Base-by-base conservation (phyloP, 2,888 invertebrate genomes). In the Hesperia comma region DNA sequence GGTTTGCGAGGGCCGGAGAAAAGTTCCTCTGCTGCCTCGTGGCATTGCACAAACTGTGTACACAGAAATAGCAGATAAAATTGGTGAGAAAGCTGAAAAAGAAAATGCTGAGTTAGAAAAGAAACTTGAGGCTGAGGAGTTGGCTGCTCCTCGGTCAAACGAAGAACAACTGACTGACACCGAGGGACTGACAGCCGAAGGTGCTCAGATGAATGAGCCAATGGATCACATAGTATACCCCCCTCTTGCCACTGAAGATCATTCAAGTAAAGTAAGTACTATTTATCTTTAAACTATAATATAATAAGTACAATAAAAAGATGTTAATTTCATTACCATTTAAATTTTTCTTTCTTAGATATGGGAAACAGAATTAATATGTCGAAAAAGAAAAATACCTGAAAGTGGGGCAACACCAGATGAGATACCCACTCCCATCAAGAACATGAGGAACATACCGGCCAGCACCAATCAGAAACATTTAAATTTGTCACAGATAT, bases 11-110 rank as follows among this genome's bases (percentile, higher is more conserved):
- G 98, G 98, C 14, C 94, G 98, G 43, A 94, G 98, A 76, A 90
- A 95, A 69, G 95, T 97, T 76, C 98, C 98, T 2, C 90, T 98
- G 56, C 92, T 98, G 88, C 96, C 97, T 6, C 94, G 98, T 69
- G 94, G 96, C n/a, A 94, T 96, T 62, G 96, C 98, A 7, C 97
- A 97, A 80, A 97, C 98, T 6, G 96, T 96, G 46, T 96, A 97
- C 82, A 96, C 97, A 68, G 95, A 95, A 70, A 93, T 97, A 73
- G 98, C 98, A 14, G 97, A 97, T 85, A 96, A 95, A 83, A 94
- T 95, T 61, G 96, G 97, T 0, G 88, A 88, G 68, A 80, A 79
- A 1, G 84, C 85, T 0, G 85, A 84, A 6, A 85, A 80, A 6
- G 90, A 91, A 69, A 92, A 92, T 69, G 86, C 83, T 63, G 89